Base-by-base conservation (phyloP, 2,113 vertebrate genomes). In the Melanotaenia duboulayi region DNA sequence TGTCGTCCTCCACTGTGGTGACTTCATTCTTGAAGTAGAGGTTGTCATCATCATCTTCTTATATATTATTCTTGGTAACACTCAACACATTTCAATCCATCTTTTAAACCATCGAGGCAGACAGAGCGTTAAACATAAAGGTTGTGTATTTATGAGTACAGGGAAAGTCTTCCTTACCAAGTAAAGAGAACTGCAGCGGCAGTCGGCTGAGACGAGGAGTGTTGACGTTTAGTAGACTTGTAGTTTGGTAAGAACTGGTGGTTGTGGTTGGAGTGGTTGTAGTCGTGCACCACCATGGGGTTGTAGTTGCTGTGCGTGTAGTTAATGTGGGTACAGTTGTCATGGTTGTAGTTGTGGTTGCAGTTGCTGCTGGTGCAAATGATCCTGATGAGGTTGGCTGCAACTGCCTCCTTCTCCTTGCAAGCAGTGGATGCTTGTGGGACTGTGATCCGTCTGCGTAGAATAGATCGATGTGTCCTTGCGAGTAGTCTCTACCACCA, bases 11-110 rank as follows among this genome's bases (percentile, higher is more conserved):
- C 19, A 84, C 54, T 0, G 89, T 73, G 28, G 81, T 86, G 39
- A 93, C 87, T 74, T 91, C 87, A 50, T 94, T 94, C 68, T 85
- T 92, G 79, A 94, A 94, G 4, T 86, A 75, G 0, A 94, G 83
- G 50, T 87, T 57, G 0, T 88, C 59, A 0, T 80, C 78, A 11
- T 91, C 89, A 51, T 94, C 93, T 6, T 28, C 28, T n/a, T n/a
- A n/a, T n/a, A n/a, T n/a, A n/a, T n/a, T n/a, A n/a, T n/a, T n/a
- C 28, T 28, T 3, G 28, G n/a, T n/a, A n/a, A n/a, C n/a, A 28
- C 3, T 28, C 28, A 28, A 28, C 3, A 28, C 28, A 3, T 28
- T 28, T 28, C 28, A 6, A 28, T 28, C 28, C 28, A 28, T 6
- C 28, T n/a, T 28, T 3, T 28, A 28, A 3, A 28, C 28, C 6